Base-by-base conservation (phyloP, 2,797 vertebrate species). In the Clarias fuscus region DNA sequence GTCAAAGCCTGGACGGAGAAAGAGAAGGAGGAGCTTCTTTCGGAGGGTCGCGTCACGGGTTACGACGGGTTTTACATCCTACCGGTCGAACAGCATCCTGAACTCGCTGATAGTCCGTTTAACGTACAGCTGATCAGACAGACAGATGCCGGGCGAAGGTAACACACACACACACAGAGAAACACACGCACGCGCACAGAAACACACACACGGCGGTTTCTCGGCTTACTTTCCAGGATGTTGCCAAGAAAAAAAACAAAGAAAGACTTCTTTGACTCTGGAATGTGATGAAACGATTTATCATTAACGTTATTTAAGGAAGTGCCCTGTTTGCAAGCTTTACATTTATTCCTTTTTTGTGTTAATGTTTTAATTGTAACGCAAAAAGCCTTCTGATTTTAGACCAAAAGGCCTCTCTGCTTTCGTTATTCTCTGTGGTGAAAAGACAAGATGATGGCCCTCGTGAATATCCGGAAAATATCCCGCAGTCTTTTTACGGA, bases 61-160 rank as follows among this genome's bases (percentile, higher is more conserved):
- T 99, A 98, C 56, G 98, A 99, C 83, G 98, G 97, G 89, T 97
- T 98, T 95, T 99, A 98, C 94, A 97, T 98, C 90, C 93, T 98
- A 91, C 97, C 98, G 89, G 95, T 97, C 87, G 98, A 99, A 95
- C 97, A 99, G 96, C 98, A 98, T 95, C 95, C 97, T 0, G 98
- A 99, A 97, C 96, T 99, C 91, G 98, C 98, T 92, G 98, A 99
- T 96, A 98, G 97, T 96, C 95, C 97, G 95, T 96, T 96, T 95
- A 99, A 99, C 95, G 97, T 99, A 96, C 97, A 99, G 95, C 98
- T 99, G 91, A 97, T 99, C 97, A 88, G 86, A 83, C 90, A 89
- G 67, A 85, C 86, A 27, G 89, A 89, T 33, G 81, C 87, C 3
- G 86, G 86, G 48, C 89, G 84, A 76, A 91, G 88, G 88, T 90